Evolutionary conservation across 2,113 vertebrate species (phyloP).

Genomic region (Oxyura jamaicensis): DNA sequence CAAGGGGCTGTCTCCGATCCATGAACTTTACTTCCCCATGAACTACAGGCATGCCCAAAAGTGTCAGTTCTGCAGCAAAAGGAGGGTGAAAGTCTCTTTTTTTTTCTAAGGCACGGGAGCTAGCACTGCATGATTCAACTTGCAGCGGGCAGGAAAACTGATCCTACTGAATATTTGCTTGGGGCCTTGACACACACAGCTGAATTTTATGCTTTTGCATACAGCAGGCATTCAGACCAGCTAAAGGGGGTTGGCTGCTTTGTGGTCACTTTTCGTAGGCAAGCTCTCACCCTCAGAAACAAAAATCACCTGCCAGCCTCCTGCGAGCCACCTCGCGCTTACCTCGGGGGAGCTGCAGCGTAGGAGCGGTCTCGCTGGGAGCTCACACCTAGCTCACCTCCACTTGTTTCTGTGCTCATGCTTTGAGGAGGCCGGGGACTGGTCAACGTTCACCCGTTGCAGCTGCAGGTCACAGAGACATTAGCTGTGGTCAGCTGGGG

Average conservation of each 20-base stretch:
- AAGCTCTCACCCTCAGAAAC: background rate
- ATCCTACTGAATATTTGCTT: background rate
- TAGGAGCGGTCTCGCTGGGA: background rate
- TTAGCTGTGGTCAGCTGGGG: no score
- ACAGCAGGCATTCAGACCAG: accelerated
- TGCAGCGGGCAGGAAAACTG: background rate
- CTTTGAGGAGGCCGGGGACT: background rate
- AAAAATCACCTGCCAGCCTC: background rate
- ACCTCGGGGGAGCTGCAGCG: background rate
- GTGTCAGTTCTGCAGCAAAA: background rate
- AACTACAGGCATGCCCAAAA: background rate
- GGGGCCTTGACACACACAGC: background rate
- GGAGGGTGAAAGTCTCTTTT: background rate
- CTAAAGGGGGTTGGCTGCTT: background rate
- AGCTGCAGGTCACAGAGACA: background rate
- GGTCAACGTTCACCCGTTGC: accelerated
- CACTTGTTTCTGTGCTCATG: background rate
- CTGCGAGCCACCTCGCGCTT: background rate
- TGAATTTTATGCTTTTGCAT: background rate
- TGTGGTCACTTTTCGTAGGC: background rate
- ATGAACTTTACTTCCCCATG: background rate
- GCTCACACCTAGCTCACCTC: conserved; percentile 22
- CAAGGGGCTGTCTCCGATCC: background rate
- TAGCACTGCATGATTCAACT: background rate
- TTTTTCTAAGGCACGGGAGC: background rate